phyloP scores from a whole-genome alignment of 2,113 vertebrate genomes.

The Noctilio leporinus region DNA sequence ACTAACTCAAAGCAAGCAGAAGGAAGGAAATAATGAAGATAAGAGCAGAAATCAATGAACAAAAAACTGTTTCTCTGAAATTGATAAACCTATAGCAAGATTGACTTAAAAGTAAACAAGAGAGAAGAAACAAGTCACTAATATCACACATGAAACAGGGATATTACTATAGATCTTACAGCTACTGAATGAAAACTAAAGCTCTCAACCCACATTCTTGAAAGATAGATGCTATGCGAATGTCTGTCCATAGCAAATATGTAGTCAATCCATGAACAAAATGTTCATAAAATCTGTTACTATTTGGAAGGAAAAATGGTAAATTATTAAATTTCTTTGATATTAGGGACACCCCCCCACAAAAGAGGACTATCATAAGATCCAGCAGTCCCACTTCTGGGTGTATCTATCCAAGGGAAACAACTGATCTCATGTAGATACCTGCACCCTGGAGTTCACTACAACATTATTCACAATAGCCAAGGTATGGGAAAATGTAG shows the following conservation, averaged over 20 bases:
- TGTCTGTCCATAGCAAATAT: not conserved
- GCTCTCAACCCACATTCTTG: not conserved
- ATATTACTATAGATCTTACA: not conserved
- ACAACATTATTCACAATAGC: not conserved
- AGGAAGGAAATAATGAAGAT: not conserved
- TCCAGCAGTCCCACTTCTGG: not conserved
- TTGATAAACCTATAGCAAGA: not conserved
- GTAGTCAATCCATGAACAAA: not conserved
- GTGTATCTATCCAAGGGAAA: not conserved
- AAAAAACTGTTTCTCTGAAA: conserved; percentile 2
- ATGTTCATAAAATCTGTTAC: not conserved
- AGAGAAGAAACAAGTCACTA: not conserved
- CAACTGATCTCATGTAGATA: not conserved
- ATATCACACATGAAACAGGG: not conserved
- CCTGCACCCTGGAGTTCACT: not conserved
- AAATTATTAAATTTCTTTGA: conserved; percentile 22
- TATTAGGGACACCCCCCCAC: not conserved
- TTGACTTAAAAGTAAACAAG: not conserved
- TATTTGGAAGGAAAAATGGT: not conserved
- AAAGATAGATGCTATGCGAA: not conserved
- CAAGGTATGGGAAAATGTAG: not conserved
- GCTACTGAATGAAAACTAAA: not conserved
- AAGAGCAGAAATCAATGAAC: not conserved
- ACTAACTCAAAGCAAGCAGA: not conserved
- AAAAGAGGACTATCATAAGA: not conserved